Evolutionary conservation across 2,888 invertebrate genomes (phyloP).

Genomic region (Drepanosiphum platanoidis): DNA sequence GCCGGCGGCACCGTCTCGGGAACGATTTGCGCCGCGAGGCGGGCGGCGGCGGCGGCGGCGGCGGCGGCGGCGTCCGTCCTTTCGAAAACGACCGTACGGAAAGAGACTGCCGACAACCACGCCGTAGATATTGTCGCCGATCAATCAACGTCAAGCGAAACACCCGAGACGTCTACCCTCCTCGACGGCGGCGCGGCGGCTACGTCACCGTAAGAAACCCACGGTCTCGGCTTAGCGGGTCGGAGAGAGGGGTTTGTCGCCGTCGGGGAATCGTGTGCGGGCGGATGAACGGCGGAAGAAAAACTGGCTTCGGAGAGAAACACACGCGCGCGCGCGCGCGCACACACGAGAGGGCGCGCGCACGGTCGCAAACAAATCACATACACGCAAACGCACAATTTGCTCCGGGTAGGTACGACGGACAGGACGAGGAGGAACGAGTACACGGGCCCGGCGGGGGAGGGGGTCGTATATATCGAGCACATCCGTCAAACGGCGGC

Average conservation of each 20-base stretch:
- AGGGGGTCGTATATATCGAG: background rate
- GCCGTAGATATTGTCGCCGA: constrained; percentile 45
- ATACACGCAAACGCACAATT: constrained; percentile 43
- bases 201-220: background rate
- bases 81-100: background rate
- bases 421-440: background rate
- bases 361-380: constrained; percentile 46
- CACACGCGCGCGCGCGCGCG: too few species aligned
- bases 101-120: constrained; percentile 10
- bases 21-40: background rate
- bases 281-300: constrained; percentile 11
- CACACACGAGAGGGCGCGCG: background rate
- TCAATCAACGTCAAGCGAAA: constrained; percentile 57
- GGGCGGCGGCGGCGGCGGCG: background rate
- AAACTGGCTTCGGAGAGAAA: constrained; percentile 28
- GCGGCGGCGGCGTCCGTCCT: background rate
- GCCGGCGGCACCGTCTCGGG: background rate
- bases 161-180: constrained; percentile 24
- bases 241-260: too few species aligned
- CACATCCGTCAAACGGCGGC: constrained; percentile 22
- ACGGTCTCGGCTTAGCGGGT: too few species aligned
- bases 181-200: background rate
- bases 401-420: background rate
- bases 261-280: background rate
- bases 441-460: too few species aligned